These are phyloP conservation scores for Ditula angustiorana DNA, from an alignment of 2,888 invertebrate species.

Conservation along the genomic window DNA sequence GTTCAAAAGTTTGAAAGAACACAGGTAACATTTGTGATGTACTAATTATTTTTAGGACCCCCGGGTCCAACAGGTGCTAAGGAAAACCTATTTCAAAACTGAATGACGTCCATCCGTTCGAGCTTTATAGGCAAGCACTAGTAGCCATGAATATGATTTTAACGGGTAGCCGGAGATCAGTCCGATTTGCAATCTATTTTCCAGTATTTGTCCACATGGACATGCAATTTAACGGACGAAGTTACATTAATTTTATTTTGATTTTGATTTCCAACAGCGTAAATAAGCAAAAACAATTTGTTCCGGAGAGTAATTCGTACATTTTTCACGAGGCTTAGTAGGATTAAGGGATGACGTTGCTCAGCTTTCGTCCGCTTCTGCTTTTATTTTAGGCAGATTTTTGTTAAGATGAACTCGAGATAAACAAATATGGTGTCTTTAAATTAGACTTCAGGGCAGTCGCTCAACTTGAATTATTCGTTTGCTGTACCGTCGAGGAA, in stretches of 20 bases:
- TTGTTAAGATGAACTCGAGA: constrained; percentile 11
- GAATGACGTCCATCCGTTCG: too few species aligned
- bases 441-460: constrained; percentile 1
- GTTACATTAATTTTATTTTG: constrained; percentile 18
- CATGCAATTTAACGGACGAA: not conserved
- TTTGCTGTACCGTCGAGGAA: not conserved
- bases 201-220: too few species aligned
- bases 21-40: too few species aligned
- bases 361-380: constrained; percentile 43
- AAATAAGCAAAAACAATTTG: constrained; percentile 50
- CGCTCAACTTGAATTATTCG: not conserved
- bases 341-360: constrained; percentile 48
- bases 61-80: too few species aligned
- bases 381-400: constrained; percentile 32
- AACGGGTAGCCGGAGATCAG: too few species aligned
- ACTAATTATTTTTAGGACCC: too few species aligned
- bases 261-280: constrained; percentile 39
- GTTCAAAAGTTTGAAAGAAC: too few species aligned
- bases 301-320: constrained; percentile 49
- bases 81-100: too few species aligned
- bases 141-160: too few species aligned
- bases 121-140: too few species aligned
- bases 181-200: too few species aligned
- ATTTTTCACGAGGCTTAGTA: constrained; percentile 51
- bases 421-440: constrained; percentile 9